Base-by-base conservation (phyloP, 1,140 invertebrate species). In the Eumaeus atala region DNA sequence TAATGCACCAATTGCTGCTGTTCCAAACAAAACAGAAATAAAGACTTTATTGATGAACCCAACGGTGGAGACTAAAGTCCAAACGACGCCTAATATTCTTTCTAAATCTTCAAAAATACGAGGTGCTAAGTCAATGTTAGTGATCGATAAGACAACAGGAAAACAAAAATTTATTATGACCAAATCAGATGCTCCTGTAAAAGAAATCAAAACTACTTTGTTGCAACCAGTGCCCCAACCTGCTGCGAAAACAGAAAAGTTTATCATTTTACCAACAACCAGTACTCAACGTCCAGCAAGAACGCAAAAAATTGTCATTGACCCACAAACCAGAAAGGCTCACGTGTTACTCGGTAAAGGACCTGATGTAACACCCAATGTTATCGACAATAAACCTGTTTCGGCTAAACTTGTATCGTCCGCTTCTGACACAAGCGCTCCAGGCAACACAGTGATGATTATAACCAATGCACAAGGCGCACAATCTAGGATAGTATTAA, bases 181-280 rank as follows among this genome's bases (percentile, higher is more conserved):
- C 0, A 79, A 86, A 64, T 16, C 71, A 0, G 83, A 87, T 28
- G 58, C 67, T 6, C 28, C 67, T 1, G 52, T 73, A 3, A 84
- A 84, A 64, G 84, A 86, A 66, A 56, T 73, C 35, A 84, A 82
- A 66, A 50, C 62, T 17, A 65, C 61, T 36, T 49, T 80, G 21
- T 60, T 79, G 48, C 78, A 81, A 55, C 33, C 73, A 17, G 65
- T 66, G n/a, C 54, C 73, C 12, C 77, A 82, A 60, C 67, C 21
- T 56, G 80, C 84, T 18, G 66, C 67, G 2, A 89, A 90, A 66
- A 63, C 87, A 0, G 89, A 90, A 21, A 92, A 92, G 61, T 92
- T 90, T 62, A 90, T 92, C 4, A 89, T 92, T 37, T 85, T 93
- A 21, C 89, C 91, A 7, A 86, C 90, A 4, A 66, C 83, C 1